Base-by-base conservation (phyloP, 2,797 vertebrate genomes). In the Sebastes matsubarae region DNA sequence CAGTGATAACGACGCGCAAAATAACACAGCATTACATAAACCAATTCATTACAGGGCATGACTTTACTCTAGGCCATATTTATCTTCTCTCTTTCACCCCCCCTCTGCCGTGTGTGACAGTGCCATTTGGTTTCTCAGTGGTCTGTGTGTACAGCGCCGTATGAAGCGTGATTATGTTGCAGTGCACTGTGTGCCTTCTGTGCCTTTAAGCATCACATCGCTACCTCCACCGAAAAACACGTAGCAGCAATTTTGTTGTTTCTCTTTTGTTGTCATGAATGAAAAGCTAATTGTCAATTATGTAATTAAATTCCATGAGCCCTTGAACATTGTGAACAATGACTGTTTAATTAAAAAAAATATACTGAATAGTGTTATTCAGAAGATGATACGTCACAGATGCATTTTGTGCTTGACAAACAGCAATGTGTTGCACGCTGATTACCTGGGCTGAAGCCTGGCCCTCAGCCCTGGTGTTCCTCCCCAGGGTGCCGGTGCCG, bases 391-490 rank as follows among this genome's bases (percentile, higher is more conserved):
- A 38, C 4, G 22, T 50, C 24, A 25, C 25, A 58, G 13, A 65
- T 29, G 57, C 2, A 52, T 77, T 63, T 64, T 42, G 42, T 57
- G 46, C 18, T 24, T 57, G 46, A 78, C 32, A 70, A 70, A 64
- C 36, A 72, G 27, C 29, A 58, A 65, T 81, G 38, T 75, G 50
- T 24, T 32, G 22, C 30, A 5, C 0, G 58, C 68, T 68, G n/a
- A 36, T 52, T 57, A 99, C 98, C 97, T 99, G 98, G 65, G 94
- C 95, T 65, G 96, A 95, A 20, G 97, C 87, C 93, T 99, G 98
- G 81, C 98, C 98, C 93, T 99, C 98, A 1, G 98, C 98, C 81
- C 96, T 96, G 6, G 96, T 95, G 83, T 93, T 97, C 89, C 97
- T 97, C 91, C 94, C 89, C 87, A 97, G 88, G 16, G 97, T 97